Evolutionary conservation across 2,113 vertebrate species (phyloP).

Genomic region (Campylomormyrus numenius): DNA sequence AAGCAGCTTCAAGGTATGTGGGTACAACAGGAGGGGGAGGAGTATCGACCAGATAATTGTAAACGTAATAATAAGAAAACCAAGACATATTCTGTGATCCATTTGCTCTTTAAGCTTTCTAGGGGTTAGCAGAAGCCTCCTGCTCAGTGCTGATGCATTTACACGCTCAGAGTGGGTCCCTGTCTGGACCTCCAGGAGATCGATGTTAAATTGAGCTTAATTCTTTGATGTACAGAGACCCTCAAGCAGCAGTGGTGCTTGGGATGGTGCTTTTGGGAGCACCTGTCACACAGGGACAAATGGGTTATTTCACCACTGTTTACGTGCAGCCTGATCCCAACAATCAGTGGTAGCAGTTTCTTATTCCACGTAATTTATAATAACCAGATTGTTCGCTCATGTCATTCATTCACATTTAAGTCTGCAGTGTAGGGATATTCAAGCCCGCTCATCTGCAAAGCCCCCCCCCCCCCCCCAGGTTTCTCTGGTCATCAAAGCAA

Average conservation of each 20-base stretch:
- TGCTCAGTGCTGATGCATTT: not conserved
- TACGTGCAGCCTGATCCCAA: conserved; percentile 2
- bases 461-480: conserved; percentile 9
- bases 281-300: conserved; percentile 28
- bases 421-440: conserved; percentile 43
- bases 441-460: conserved; percentile 38
- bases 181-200: not conserved
- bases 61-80: not conserved
- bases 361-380: not conserved
- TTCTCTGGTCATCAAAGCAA: conserved; percentile 36
- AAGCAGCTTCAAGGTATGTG: not conserved
- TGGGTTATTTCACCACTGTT: conserved; percentile 33
- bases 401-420: conserved; percentile 43
- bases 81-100: not conserved
- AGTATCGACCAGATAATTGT: not conserved
- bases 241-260: conserved; percentile 12
- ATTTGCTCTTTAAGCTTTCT: not conserved
- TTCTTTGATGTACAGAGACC: not conserved
- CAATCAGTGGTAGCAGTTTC: too few relatives aligned
- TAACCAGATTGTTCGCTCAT: conserved; percentile 6
- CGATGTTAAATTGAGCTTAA: not conserved
- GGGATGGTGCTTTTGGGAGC: conserved; percentile 26
- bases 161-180: not conserved
- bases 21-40: not conserved
- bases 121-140: not conserved